Percentiles rank a stretch among this genome's conserved stretches.
Evolutionary conservation across 2,113 vertebrate genomes (phyloP).

Genomic region (Amphilophus citrinellus): DNA sequence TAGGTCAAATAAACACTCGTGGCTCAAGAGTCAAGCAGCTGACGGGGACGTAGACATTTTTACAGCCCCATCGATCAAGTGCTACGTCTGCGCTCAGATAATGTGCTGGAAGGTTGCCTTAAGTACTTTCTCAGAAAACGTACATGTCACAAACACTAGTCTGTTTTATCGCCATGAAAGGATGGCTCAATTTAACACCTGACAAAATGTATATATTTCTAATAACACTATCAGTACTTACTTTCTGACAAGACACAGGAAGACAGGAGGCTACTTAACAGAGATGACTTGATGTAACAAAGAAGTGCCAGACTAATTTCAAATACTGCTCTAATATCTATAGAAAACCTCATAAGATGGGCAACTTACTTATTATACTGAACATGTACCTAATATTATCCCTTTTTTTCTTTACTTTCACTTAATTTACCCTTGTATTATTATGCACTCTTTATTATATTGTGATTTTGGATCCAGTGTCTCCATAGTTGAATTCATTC

Average conservation of each 20-base stretch:
- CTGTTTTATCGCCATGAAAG: slow-evolving; percentile 16
- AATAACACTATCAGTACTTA: not conserved
- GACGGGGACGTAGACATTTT: slow-evolving; percentile 34
- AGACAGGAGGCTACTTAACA: not conserved
- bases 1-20: slow-evolving; percentile 47
- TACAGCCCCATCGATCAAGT: slow-evolving; percentile 44
- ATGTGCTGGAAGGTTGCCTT: slow-evolving; percentile 45
- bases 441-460: not conserved
- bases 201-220: not conserved
- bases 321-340: not conserved
- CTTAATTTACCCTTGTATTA: not conserved
- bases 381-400: not conserved
- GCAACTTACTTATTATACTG: not conserved
- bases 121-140: slow-evolving; percentile 9
- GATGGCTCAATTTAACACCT: not conserved
- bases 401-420: not conserved
- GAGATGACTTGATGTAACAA: not conserved
- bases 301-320: not conserved
- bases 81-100: slow-evolving; percentile 18
- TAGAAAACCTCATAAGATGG: not conserved
- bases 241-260: not conserved
- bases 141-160: not conserved
- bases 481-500: not conserved
- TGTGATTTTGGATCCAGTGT: not conserved
- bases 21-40: slow-evolving; percentile 15